phyloP scores from a whole-genome alignment of 2,888 invertebrate species.

The Drosophila ezoana region DNA sequence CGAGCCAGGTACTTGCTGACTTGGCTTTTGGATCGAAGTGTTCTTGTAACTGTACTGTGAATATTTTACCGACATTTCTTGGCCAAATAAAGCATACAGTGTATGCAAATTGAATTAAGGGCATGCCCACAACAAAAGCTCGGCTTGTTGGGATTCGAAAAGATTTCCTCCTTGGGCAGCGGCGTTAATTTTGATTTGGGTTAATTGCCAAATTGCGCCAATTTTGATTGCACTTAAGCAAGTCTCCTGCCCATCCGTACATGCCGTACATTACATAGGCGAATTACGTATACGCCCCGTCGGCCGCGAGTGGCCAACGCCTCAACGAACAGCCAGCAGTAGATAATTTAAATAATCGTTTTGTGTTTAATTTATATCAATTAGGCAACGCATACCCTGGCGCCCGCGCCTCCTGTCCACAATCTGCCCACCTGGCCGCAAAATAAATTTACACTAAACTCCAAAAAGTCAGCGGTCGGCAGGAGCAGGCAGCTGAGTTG shows the following conservation, averaged over 20 bases:
- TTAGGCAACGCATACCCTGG: conserved; percentile 26
- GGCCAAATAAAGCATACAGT: too few species aligned
- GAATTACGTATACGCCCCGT: conserved; percentile 32
- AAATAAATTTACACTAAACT: conserved; percentile 48
- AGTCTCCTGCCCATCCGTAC: not conserved
- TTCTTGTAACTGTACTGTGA: too few species aligned
- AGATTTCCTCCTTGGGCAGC: not conserved
- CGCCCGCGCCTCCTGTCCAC: not conserved
- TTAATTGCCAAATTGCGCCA: conserved; percentile 13
- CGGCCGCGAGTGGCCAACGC: not conserved
- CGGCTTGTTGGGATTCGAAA: conserved; percentile 9
- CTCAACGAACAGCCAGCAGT: not conserved
- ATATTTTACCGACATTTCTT: too few species aligned
- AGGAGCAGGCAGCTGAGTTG: not conserved
- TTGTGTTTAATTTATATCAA: conserved; percentile 50
- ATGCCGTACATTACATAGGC: conserved; percentile 9
- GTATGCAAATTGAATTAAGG: conserved; percentile 4
- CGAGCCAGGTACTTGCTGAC: too few species aligned
- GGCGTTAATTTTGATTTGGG: conserved; percentile 15
- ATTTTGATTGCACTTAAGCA: conserved; percentile 3
- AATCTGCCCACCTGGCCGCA: conserved; percentile 34
- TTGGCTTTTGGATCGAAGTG: too few species aligned
- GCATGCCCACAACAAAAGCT: not conserved
- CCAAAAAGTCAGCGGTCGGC: conserved; percentile 6
- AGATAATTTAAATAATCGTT: conserved; percentile 33